phyloP scores from a whole-genome alignment of 2,797 vertebrate genomes.

The Dicrostonyx torquatus region DNA sequence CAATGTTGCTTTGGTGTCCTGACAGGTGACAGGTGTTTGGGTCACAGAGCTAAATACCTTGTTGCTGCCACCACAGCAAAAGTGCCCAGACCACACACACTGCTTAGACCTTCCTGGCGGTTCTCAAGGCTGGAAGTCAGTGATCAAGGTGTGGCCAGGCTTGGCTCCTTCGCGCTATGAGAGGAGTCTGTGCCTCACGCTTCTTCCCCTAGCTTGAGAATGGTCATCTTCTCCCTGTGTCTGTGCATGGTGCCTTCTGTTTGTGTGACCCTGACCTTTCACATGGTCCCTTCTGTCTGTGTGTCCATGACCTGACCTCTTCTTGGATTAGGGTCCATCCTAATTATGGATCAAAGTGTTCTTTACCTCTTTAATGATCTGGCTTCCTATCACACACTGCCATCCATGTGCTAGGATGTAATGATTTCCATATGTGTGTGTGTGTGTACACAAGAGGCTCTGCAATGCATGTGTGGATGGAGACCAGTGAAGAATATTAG shows the following conservation, averaged over 20 bases:
- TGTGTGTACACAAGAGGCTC: background rate
- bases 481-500: background rate
- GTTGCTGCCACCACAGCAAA: background rate
- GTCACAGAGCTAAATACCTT: background rate
- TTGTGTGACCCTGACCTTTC: background rate
- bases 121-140: background rate
- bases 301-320: background rate
- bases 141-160: background rate
- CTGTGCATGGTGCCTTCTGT: background rate
- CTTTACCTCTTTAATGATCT: background rate
- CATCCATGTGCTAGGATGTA: background rate
- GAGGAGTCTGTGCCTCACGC: background rate
- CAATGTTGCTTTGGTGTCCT: background rate
- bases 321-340: background rate
- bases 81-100: too few species aligned
- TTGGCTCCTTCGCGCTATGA: background rate
- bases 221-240: background rate
- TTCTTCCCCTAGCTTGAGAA: background rate
- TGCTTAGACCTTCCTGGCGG: background rate
- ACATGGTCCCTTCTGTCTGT: background rate
- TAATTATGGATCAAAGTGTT: background rate
- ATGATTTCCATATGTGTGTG: background rate
- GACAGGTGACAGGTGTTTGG: background rate
- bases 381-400: background rate
- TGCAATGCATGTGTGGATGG: background rate